These are phyloP conservation scores for Malacosoma neustria DNA, from an alignment of 2,888 invertebrate species.

Conservation along the genomic window DNA sequence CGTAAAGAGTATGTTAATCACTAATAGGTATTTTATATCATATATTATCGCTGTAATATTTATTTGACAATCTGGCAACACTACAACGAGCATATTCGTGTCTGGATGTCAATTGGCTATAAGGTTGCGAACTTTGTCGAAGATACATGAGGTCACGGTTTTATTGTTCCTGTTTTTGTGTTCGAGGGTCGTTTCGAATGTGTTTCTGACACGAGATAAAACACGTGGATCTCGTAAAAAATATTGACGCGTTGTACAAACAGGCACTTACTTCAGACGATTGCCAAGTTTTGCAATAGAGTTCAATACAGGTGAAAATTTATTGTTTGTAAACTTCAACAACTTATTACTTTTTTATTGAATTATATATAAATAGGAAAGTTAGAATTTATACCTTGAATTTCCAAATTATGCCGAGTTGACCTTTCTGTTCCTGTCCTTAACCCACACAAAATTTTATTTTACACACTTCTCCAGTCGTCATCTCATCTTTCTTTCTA, in stretches of 20 bases:
- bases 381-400: too few species aligned
- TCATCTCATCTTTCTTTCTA: too few species aligned
- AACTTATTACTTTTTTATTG: background rate
- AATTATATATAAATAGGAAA: too few species aligned
- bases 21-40: too few species aligned
- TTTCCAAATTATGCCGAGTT: too few species aligned
- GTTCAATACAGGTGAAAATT: background rate
- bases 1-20: too few species aligned
- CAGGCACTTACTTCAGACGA: background rate
- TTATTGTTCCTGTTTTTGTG: constrained; percentile 40
- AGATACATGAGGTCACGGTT: constrained; percentile 26
- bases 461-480: too few species aligned
- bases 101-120: constrained; percentile 68
- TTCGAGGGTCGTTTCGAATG: constrained; percentile 27
- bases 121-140: constrained; percentile 51
- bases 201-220: constrained; percentile 32
- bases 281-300: background rate
- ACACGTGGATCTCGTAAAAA: constrained; percentile 25
- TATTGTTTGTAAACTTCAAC: background rate
- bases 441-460: too few species aligned
- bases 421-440: too few species aligned
- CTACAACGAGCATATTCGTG: constrained; percentile 32
- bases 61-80: constrained; percentile 10
- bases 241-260: constrained; percentile 4
- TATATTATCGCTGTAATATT: too few species aligned